phyloP scores from a whole-genome alignment of 2,113 vertebrate species.

The Arizona elegans region DNA sequence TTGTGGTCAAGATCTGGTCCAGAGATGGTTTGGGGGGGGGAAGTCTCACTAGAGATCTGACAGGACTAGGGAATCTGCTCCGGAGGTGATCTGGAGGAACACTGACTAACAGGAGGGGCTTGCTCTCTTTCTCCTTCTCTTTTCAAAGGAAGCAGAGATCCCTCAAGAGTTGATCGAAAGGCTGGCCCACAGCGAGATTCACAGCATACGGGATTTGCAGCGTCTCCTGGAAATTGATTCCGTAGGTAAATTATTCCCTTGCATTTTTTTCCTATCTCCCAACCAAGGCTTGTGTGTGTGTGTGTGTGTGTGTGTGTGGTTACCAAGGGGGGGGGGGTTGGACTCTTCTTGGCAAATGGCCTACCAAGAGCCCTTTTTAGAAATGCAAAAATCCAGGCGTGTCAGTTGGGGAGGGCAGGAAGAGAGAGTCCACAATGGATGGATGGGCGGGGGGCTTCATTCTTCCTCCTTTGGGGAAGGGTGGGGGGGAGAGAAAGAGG shows the following conservation, averaged over 20 bases:
- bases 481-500: neutral
- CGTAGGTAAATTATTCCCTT: constrained; percentile 96
- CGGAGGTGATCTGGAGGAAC: neutral
- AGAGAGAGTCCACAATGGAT: neutral
- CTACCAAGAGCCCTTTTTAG: neutral
- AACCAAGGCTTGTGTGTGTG: neutral
- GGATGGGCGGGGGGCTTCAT: neutral
- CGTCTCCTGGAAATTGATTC: constrained; percentile 97
- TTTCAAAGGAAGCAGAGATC: constrained; percentile 87
- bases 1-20: neutral
- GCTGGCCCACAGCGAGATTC: constrained; percentile 93
- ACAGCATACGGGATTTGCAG: constrained; percentile 98
- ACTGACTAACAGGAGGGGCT: constrained; percentile 45
- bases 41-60: constrained; percentile 29
- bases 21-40: neutral
- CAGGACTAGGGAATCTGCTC: neutral
- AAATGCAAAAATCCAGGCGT: neutral
- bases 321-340: neutral
- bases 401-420: neutral
- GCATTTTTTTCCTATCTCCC: constrained; percentile 65
- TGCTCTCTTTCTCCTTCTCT: constrained; percentile 15
- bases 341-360: neutral
- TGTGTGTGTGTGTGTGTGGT: too few species aligned
- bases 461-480: neutral
- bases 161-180: constrained; percentile 93